Conservation (phyloP, 1,140 invertebrate genomes). For the Drosophila sturtevanti region DNA sequence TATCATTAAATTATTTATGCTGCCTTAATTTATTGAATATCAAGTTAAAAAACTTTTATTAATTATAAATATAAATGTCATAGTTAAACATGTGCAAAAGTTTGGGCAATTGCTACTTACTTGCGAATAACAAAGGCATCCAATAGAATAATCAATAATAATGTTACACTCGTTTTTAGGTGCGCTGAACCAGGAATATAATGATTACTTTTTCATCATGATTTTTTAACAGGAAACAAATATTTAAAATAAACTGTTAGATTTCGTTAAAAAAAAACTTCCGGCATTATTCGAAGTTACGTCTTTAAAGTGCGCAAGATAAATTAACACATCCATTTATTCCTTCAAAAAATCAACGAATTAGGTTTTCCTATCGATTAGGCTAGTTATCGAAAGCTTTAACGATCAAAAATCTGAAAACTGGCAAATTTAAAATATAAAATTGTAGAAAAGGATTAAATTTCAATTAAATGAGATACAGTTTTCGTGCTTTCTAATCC, state of each 20-base stretch:
- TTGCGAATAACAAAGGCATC: not conserved
- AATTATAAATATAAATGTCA: not conserved
- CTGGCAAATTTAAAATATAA: too few species aligned
- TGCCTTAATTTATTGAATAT: not conserved
- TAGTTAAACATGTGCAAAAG: not conserved
- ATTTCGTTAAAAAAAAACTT: not conserved
- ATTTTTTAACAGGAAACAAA: too few species aligned
- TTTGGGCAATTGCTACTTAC: not conserved
- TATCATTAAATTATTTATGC: too few species aligned
- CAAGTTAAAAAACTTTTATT: not conserved
- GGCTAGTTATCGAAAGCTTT: not conserved
- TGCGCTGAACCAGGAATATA: not conserved
- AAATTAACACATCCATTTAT: not conserved
- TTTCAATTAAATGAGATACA: too few species aligned
- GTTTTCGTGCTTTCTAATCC: too few species aligned
- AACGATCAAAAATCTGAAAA: not conserved
- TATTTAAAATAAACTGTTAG: not conserved
- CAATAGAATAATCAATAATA: conserved; percentile 6
- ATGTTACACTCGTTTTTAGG: not conserved
- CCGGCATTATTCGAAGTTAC: not conserved
- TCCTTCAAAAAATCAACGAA: not conserved
- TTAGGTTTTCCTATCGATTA: not conserved
- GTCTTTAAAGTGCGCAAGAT: too few species aligned
- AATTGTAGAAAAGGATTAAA: too few species aligned
- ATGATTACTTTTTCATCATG: not conserved